phyloP scores from a whole-genome alignment of 2,888 invertebrate species.

The Leptinotarsa haldemani region DNA sequence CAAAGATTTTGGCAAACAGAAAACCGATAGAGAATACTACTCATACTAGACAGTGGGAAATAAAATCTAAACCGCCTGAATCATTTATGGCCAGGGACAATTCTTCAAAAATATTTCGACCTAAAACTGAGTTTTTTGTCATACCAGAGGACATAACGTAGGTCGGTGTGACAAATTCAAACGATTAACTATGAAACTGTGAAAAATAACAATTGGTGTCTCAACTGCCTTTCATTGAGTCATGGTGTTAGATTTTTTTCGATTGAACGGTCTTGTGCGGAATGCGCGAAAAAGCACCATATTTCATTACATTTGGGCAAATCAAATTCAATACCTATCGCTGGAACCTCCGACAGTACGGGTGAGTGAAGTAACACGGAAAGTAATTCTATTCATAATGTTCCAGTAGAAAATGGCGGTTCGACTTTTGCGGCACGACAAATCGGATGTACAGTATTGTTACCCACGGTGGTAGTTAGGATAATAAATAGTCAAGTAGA shows the following conservation, averaged over 20 bases:
- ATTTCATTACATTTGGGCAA: not conserved
- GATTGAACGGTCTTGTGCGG: not conserved
- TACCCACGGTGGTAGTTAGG: constrained; percentile 2
- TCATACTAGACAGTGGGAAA: not conserved
- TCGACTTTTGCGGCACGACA: too few relatives aligned
- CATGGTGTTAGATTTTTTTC: not conserved
- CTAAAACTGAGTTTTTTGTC: not conserved
- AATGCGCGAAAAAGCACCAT: not conserved
- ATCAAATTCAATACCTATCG: too few relatives aligned
- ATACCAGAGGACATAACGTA: not conserved
- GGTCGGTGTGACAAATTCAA: not conserved
- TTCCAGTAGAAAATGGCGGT: too few relatives aligned
- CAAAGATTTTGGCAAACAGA: not conserved
- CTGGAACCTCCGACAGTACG: not conserved
- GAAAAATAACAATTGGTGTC: constrained; percentile 19
- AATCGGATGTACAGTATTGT: too few relatives aligned
- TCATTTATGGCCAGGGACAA: not conserved
- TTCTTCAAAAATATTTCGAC: not conserved
- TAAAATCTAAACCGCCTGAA: not conserved
- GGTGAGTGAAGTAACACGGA: not conserved
- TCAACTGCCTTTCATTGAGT: constrained; percentile 13
- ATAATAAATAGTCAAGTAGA: not conserved
- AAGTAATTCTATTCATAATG: not conserved
- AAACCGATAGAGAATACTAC: not conserved
- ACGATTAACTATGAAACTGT: not conserved